Evolutionary conservation across 2,888 invertebrate genomes (phyloP).

Genomic region (Volucella bombylans): DNA sequence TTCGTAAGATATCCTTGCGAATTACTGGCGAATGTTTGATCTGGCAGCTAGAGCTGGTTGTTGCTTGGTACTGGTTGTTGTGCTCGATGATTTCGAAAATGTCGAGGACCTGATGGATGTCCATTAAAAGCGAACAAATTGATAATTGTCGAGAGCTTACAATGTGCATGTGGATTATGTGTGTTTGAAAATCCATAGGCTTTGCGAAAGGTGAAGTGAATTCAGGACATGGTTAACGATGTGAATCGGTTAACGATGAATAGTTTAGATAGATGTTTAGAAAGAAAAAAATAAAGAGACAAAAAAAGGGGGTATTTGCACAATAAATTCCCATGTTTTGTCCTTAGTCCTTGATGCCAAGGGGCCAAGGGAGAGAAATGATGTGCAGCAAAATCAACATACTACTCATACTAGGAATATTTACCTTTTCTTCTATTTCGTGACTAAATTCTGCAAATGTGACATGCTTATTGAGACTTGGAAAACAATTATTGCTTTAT

Average conservation of each 20-base stretch:
- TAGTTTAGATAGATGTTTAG: no score
- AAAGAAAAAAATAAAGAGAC: no score
- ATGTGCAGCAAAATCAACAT: no score
- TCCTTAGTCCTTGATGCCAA: no score
- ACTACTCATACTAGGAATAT: no score
- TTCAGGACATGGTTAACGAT: conserved; percentile 35
- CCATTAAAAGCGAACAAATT: conserved; percentile 66
- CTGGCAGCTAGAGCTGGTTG: conserved; percentile 47
- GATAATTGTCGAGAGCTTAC: conserved; percentile 69
- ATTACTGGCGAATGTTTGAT: conserved; percentile 63
- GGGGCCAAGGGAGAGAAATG: no score
- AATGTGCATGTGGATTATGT: conserved; percentile 67
- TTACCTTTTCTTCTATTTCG: no score
- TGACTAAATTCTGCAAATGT: no score
- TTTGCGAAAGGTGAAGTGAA: conserved; percentile 49
- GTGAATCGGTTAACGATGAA: background rate
- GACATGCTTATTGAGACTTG: no score
- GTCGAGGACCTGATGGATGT: conserved; percentile 69
- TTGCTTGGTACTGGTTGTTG: conserved; percentile 42
- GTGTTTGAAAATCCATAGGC: conserved; percentile 3
- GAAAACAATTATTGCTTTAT: no score
- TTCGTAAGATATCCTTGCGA: conserved; percentile 52
- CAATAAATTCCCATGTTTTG: no score
- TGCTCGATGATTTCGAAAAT: conserved; percentile 64
- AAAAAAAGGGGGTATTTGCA: no score